A percentile compares a stretch with the other conserved stretches of the same genome.
Evolutionary conservation across 2,797 vertebrate genomes (phyloP).

Genomic region (Hephaestus fuliginosus): DNA sequence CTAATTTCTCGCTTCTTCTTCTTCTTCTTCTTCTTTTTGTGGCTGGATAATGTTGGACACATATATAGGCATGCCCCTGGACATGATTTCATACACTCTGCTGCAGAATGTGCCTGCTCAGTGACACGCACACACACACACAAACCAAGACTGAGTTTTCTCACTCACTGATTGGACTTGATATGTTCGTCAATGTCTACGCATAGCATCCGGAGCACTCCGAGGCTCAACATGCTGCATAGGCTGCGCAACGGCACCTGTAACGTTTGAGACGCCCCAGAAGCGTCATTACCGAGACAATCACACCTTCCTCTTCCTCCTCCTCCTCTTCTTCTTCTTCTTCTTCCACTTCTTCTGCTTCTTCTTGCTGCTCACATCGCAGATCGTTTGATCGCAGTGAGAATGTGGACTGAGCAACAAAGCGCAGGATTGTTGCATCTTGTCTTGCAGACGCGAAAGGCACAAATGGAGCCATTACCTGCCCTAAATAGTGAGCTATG

Average conservation of each 20-base stretch:
- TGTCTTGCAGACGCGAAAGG: neutral
- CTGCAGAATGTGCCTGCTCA: constrained; percentile 48
- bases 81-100: constrained; percentile 47
- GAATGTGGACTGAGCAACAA: neutral
- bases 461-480: neutral
- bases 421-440: constrained; percentile 2
- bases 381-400: neutral
- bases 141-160: constrained; percentile 62
- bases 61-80: constrained; percentile 42
- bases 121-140: neutral
- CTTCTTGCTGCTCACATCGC: neutral
- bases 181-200: constrained; percentile 67
- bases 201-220: constrained; percentile 51
- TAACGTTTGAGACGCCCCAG: constrained; percentile 44
- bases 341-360: too few species aligned
- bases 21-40: too few species aligned
- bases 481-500: neutral
- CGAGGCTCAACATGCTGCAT: constrained; percentile 53
- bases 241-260: constrained; percentile 62
- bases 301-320: neutral
- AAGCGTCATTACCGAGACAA: constrained; percentile 38
- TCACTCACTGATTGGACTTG: constrained; percentile 68
- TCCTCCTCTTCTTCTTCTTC: neutral
- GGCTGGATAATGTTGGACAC: constrained; percentile 46
- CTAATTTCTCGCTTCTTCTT: constrained; percentile 48